phyloP scores from a whole-genome alignment of 2,113 vertebrate genomes.

The Urocolius indicus region DNA sequence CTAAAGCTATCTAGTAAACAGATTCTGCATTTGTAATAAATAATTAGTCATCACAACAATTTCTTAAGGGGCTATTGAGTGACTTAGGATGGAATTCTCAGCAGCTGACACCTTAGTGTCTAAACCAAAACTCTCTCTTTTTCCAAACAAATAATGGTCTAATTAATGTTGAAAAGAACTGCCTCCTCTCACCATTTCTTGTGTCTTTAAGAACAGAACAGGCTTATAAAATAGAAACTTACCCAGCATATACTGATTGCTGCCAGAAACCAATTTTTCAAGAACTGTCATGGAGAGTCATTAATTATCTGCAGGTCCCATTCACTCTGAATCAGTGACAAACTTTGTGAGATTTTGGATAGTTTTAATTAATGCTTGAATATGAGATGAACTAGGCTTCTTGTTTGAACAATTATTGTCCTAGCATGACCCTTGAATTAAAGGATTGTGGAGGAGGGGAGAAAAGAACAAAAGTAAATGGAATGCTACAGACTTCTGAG shows the following conservation, averaged over 20 bases:
- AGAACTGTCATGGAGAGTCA: constrained; percentile 58
- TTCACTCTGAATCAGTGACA: constrained; percentile 57
- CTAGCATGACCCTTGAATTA: constrained; percentile 49
- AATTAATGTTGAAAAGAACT: constrained; percentile 55
- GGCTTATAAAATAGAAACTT: constrained; percentile 30
- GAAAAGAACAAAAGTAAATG: neutral
- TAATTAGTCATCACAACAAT: constrained; percentile 34
- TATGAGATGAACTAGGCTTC: constrained; percentile 30
- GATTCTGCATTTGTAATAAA: constrained; percentile 47
- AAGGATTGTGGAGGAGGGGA: neutral
- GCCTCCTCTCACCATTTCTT: constrained; percentile 1
- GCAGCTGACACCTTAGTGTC: neutral
- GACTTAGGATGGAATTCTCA: constrained; percentile 37
- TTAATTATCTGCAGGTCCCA: constrained; percentile 70
- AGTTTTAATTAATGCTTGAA: constrained; percentile 62
- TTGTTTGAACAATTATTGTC: constrained; percentile 43
- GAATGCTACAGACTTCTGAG: neutral
- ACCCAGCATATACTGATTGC: constrained; percentile 22
- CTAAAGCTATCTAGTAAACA: constrained; percentile 39
- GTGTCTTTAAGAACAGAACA: constrained; percentile 50
- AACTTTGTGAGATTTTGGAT: constrained; percentile 56
- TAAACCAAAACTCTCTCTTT: neutral
- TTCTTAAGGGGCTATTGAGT: constrained; percentile 51
- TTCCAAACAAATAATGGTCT: constrained; percentile 31
- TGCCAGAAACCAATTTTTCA: constrained; percentile 54